Evolutionary conservation across 2,888 invertebrate genomes (phyloP).

Genomic region (Hedya salicella): DNA sequence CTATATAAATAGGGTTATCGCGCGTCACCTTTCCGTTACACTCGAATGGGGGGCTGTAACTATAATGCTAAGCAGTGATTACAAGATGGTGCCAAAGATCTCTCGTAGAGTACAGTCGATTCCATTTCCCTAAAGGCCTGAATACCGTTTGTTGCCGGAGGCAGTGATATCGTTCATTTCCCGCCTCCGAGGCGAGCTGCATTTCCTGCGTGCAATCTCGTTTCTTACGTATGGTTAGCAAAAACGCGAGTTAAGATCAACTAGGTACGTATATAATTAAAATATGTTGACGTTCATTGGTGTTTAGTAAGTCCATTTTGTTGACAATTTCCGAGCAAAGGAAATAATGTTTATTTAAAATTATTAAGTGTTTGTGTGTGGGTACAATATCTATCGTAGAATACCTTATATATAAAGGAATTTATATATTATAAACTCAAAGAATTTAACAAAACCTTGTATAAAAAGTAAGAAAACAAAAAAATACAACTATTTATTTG

Average conservation of each 20-base stretch:
- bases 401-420: no score
- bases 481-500: no score
- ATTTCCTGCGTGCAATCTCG: constrained; percentile 66
- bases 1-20: neutral
- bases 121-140: constrained; percentile 48
- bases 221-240: constrained; percentile 61
- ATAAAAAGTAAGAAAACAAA: no score
- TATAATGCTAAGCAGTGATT: constrained; percentile 19
- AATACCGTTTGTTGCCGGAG: constrained; percentile 17
- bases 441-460: no score
- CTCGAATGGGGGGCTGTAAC: constrained; percentile 16
- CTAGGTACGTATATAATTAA: neutral
- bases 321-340: no score
- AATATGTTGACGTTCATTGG: no score
- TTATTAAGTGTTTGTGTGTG: no score
- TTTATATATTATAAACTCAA: no score
- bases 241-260: constrained; percentile 35
- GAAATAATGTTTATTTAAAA: no score
- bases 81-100: neutral
- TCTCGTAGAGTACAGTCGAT: constrained; percentile 22
- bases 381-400: no score
- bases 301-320: no score
- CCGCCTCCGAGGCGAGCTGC: constrained; percentile 64
- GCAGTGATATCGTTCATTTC: constrained; percentile 54
- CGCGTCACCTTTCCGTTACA: constrained; percentile 20